Base-by-base conservation (phyloP, 2,888 invertebrate genomes). In the Seira ritae region DNA sequence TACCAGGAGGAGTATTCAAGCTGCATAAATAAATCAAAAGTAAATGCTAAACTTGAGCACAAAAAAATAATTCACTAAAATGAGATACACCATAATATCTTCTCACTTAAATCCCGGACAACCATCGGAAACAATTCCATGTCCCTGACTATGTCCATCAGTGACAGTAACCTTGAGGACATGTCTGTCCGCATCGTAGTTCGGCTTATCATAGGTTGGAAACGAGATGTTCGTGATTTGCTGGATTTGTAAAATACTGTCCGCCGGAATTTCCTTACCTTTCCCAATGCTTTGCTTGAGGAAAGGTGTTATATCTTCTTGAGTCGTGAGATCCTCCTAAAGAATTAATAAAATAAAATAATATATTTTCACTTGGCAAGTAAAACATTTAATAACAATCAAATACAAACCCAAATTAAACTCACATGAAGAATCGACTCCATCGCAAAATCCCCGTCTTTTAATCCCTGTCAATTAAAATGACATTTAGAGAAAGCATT, bases 111-210 rank as follows among this genome's bases (percentile, higher is more conserved):
- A 37, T 31, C 84, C 78, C 3, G 85, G 85, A 73, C 84, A 82
- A 24, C 73, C 60, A 4, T 85, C 83, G 10, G 80, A 60, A 6
- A 86, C 46, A 0, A 88, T n/a, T n/a, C 81, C 87, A 50, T 81
- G 78, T 15, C 84, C 78, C 12, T 85, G 80, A 24, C 72, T 80
- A 23, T 87, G 81, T 12, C 88, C 88, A 86, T 88, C 88, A 1
- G 87, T 88, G 15, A 88, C 74, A 6, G 77, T 72, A 0, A 88
- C n/a, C 78, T 87, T 88, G 6, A 88, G 50, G 4, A 85, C 74
- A 50, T 87, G 86, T 17, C 77, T 80, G 4, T 85, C 87, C 0
- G 82, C 20, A 20, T 87, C 86, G 74, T 86, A 83, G 8, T 70
- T 76, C 0, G 85, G 83, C 31, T 87, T 85, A 10, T 87, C 87